Percentiles rank a stretch among this genome's conserved stretches.
phyloP scores from a whole-genome alignment of 2,797 vertebrate species.

The Pantherophis alleghaniensis region DNA sequence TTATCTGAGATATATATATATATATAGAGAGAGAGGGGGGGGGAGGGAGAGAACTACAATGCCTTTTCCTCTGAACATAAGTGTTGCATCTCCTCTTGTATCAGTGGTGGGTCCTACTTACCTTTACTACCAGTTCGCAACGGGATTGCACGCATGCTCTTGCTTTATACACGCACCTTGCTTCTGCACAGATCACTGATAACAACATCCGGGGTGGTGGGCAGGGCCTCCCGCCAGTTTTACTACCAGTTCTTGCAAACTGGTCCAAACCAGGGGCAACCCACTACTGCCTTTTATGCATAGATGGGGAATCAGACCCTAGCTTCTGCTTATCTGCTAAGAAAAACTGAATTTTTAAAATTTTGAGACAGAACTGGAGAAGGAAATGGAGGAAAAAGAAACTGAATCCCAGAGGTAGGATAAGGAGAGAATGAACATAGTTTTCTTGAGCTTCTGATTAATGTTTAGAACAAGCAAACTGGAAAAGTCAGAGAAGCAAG shows the following conservation, averaged over 20 bases:
- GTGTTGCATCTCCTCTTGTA: not conserved
- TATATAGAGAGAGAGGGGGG: too few relatives aligned
- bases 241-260: too few relatives aligned
- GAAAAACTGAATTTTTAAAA: not conserved
- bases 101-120: too few relatives aligned
- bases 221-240: too few relatives aligned
- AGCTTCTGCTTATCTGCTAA: not conserved
- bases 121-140: too few relatives aligned
- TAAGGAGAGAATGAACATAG: not conserved
- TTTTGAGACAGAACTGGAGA: not conserved
- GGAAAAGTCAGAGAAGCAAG: not conserved
- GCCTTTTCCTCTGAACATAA: not conserved
- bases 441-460: not conserved
- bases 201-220: too few relatives aligned
- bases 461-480: not conserved
- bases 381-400: not conserved
- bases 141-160: too few relatives aligned
- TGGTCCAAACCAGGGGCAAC: too few relatives aligned
- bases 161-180: too few relatives aligned
- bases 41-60: not conserved
- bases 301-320: not conserved
- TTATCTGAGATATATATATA: too few relatives aligned
- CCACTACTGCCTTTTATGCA: not conserved
- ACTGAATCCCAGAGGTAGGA: not conserved
- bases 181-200: too few relatives aligned